Base-by-base conservation (phyloP, 1,140 invertebrate genomes). In the Venturia canescens region DNA sequence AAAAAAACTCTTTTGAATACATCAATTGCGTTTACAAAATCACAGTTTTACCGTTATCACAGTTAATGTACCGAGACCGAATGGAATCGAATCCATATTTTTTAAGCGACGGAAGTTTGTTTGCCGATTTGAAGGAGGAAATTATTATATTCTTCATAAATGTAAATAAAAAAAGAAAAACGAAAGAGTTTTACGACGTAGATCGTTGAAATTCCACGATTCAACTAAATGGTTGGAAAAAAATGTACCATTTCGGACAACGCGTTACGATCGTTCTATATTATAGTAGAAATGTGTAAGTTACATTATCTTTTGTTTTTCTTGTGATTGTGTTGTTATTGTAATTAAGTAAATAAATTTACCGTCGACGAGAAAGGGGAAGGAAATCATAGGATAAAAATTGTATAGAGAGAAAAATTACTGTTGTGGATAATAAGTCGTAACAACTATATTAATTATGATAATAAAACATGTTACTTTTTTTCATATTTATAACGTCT, bases 261-360 rank as follows among this genome's bases (percentile, higher is more conserved):
- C 4, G 50, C 3, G 50, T 6, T 16, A 53, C 15, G 15, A 18
- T 6, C 3, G 9, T 44, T 7, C 80, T 44, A 63, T 80, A 83
- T 72, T 78, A 50, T 83, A 83, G 79, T 38, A 84, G n/a, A 81
- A 27, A 84, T 75, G 50, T 79, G 53, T 13, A 44, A 11, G 38
- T 44, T 44, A 9, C 78, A 71, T 81, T 85, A 78, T n/a, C 21
- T 57, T 23, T 18, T 57, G 21, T 3, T 57, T 74, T 83, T 87
- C 86, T 87, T 85, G 81, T 84, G 84, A 88, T 83, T 86, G 84
- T 78, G 71, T 84, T 84, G 72, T 84, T 83, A 83, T 81, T 78
- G 84, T 69, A 67, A 50, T 80, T n/a, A n/a, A 78, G 83, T 81
- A 84, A 79, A 81, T 81, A 83, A 78, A 80, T 83, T 79, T 81